Conservation (phyloP, 2,888 invertebrate genomes). For the Monopis laevigella region DNA sequence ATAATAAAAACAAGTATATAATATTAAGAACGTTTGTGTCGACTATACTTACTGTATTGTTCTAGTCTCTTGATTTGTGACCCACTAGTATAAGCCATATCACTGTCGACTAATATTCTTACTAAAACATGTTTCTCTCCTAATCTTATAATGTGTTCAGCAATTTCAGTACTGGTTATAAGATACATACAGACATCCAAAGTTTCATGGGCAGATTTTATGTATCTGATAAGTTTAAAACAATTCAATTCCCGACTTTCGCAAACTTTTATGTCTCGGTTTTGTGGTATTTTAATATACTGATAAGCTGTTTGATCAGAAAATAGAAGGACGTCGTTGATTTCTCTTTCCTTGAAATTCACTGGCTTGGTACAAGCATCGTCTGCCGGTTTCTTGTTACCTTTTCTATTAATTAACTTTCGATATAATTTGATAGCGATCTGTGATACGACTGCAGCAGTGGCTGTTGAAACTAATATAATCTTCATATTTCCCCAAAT, state of each 20-base stretch:
- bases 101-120: conserved; percentile 56
- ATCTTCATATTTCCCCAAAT: conserved; percentile 55
- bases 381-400: conserved; percentile 24
- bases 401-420: not conserved
- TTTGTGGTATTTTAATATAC: conserved; percentile 42
- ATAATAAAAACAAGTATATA: not conserved
- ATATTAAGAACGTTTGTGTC: not conserved
- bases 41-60: conserved; percentile 48
- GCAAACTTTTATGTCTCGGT: conserved; percentile 44
- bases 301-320: conserved; percentile 50
- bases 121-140: conserved; percentile 57
- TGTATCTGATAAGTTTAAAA: conserved; percentile 54
- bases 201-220: conserved; percentile 57
- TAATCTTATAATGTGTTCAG: conserved; percentile 53
- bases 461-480: conserved; percentile 48
- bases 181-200: conserved; percentile 61
- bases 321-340: conserved; percentile 58
- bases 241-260: conserved; percentile 55
- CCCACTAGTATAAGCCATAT: conserved; percentile 55
- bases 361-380: conserved; percentile 39
- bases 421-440: conserved; percentile 46
- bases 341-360: conserved; percentile 44
- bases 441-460: conserved; percentile 49
- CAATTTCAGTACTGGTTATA: conserved; percentile 55
- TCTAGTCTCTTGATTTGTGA: conserved; percentile 54